Evolutionary conservation across 2,888 invertebrate species (phyloP).

Genomic region (Standfussiana lucernea): DNA sequence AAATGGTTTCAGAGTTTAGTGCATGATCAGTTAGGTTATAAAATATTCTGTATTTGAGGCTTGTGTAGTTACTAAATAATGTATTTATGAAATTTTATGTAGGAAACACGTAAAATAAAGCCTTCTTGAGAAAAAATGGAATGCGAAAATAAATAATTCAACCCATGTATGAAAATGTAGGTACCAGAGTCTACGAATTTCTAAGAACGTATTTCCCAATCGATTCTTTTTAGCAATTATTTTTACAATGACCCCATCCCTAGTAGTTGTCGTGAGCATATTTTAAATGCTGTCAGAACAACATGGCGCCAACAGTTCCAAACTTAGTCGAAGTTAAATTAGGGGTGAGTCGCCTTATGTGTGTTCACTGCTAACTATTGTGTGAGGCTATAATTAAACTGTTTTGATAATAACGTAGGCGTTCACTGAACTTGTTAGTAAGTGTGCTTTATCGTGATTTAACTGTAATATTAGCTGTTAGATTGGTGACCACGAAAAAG

Average conservation of each 20-base stretch:
- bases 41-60: background rate
- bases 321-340: slow-evolving; percentile 85
- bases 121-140: background rate
- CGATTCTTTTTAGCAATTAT: slow-evolving; percentile 26
- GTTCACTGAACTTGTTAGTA: slow-evolving; percentile 60
- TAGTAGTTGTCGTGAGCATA: slow-evolving; percentile 80
- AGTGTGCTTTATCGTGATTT: slow-evolving; percentile 51
- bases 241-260: slow-evolving; percentile 69
- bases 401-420: slow-evolving; percentile 67
- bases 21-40: background rate
- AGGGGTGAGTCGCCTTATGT: slow-evolving; percentile 81
- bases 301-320: slow-evolving; percentile 83
- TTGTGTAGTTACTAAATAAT: background rate
- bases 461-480: slow-evolving; percentile 38
- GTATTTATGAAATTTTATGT: background rate
- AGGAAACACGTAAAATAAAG: background rate
- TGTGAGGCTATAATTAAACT: slow-evolving; percentile 68
- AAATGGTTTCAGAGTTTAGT: background rate
- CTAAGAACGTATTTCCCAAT: background rate
- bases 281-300: slow-evolving; percentile 89
- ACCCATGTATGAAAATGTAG: background rate
- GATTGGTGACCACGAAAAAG: background rate
- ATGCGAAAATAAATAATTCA: background rate
- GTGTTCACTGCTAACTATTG: slow-evolving; percentile 79
- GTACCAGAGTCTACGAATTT: background rate